Conservation (phyloP, 2,113 vertebrate species). For the Leptodactylus fuscus region DNA sequence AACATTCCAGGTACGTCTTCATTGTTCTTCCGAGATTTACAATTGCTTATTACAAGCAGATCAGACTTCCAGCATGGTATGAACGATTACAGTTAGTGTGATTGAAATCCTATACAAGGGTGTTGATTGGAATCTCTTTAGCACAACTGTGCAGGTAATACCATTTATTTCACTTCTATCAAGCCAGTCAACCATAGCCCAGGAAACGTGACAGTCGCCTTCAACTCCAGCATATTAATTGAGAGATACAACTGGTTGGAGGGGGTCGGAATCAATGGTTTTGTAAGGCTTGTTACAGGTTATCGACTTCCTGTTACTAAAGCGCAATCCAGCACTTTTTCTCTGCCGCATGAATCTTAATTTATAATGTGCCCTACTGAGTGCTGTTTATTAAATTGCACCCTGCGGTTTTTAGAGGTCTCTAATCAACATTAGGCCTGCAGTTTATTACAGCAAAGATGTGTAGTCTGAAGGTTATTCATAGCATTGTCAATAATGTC, state of each 20-base stretch:
- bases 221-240: conserved; percentile 30
- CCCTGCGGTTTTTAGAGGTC: conserved; percentile 71
- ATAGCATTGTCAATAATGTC: conserved; percentile 3
- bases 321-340: conserved; percentile 65
- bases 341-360: conserved; percentile 70
- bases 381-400: conserved; percentile 71
- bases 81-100: not conserved
- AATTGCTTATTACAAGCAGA: not conserved
- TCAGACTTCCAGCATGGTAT: not conserved
- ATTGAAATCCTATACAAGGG: conserved; percentile 27
- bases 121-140: conserved; percentile 22
- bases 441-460: conserved; percentile 66
- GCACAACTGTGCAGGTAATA: conserved; percentile 2
- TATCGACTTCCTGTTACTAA: conserved; percentile 64
- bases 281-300: conserved; percentile 62
- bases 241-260: not conserved
- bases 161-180: conserved; percentile 17
- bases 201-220: conserved; percentile 13
- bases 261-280: conserved; percentile 45
- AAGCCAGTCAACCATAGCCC: not conserved
- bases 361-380: conserved; percentile 69
- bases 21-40: not conserved
- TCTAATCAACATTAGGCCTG: conserved; percentile 71
- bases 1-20: not conserved
- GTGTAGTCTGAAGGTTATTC: conserved; percentile 57